Evolutionary conservation across 2,113 vertebrate species (phyloP).

Genomic region (Periophthalmus modestus): DNA sequence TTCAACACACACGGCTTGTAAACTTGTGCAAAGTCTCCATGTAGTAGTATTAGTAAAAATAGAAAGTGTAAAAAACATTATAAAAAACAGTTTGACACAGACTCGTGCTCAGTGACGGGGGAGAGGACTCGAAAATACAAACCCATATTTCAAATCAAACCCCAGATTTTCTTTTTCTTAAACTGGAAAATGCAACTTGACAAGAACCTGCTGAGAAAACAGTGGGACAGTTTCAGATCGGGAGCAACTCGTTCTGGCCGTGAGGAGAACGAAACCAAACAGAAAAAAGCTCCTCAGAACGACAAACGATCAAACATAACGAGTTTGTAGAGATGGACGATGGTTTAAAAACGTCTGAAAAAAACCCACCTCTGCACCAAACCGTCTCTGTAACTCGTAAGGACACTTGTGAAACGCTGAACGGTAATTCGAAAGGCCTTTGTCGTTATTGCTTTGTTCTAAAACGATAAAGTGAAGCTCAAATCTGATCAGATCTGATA

Average conservation of each 20-base stretch:
- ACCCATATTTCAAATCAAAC: no score
- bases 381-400: not conserved
- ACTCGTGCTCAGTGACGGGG: slow-evolving; percentile 55
- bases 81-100: slow-evolving; percentile 47
- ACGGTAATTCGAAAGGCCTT: slow-evolving; percentile 3
- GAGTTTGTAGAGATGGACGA: not conserved
- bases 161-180: not conserved
- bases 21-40: slow-evolving; percentile 35
- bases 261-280: not conserved
- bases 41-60: slow-evolving; percentile 44
- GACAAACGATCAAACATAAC: not conserved
- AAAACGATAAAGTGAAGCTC: not conserved
- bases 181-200: not conserved
- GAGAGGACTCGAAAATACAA: no score
- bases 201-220: not conserved
- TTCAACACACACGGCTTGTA: not conserved
- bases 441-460: slow-evolving; percentile 26
- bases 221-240: not conserved
- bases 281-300: not conserved
- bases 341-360: not conserved
- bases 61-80: slow-evolving; percentile 60
- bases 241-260: not conserved
- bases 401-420: slow-evolving; percentile 1
- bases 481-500: not conserved
- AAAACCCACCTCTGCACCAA: not conserved